Conservation (phyloP, 2,888 invertebrate genomes). For the Melieria picta region DNA sequence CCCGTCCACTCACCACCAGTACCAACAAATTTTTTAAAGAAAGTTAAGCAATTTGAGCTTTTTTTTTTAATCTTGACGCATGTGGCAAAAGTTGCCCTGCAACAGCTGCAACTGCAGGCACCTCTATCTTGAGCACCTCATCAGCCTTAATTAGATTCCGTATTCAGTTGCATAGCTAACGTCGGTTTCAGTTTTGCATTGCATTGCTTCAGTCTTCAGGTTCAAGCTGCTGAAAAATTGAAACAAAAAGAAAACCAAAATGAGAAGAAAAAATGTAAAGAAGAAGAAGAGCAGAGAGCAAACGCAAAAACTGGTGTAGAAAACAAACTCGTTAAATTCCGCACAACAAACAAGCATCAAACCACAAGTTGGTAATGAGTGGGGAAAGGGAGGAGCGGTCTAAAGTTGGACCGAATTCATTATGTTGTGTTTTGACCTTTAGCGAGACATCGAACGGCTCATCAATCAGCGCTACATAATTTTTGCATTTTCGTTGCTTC, state of each 20-base stretch:
- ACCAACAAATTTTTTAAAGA: no score
- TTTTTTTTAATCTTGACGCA: no score
- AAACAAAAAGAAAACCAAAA: not conserved
- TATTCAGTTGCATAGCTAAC: not conserved
- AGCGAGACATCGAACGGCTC: not conserved
- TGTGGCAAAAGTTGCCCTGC: no score
- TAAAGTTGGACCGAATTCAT: not conserved
- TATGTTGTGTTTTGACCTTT: constrained; percentile 5
- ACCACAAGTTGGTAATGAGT: not conserved
- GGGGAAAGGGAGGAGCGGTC: not conserved
- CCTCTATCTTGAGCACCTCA: constrained; percentile 1
- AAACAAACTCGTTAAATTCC: constrained; percentile 1
- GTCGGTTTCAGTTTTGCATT: not conserved
- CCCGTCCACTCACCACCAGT: no score
- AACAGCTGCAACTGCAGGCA: no score
- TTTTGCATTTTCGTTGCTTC: no score
- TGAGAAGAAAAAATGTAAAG: not conserved
- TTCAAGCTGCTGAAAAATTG: no score
- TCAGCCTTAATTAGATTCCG: constrained; percentile 18
- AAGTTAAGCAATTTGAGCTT: no score
- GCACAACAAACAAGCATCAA: constrained; percentile 12
- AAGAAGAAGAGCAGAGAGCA: not conserved
- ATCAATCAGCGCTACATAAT: not conserved
- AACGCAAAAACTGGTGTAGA: not conserved
- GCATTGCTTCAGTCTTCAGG: no score